Conservation (phyloP, 2,797 vertebrate species). For the Numenius phaeopus region DNA sequence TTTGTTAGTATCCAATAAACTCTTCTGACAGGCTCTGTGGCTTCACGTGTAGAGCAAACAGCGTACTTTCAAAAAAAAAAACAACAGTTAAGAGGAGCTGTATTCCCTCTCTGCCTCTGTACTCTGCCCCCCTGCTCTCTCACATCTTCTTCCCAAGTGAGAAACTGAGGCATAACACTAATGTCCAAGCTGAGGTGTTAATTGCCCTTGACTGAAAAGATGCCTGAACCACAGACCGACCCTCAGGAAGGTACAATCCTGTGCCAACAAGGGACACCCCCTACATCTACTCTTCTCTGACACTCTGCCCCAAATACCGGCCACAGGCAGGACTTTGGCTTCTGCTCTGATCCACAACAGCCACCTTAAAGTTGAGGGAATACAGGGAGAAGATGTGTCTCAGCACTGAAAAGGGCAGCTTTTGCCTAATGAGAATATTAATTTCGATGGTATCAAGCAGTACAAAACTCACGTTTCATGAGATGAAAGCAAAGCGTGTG, state of each 20-base stretch:
- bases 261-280: not conserved
- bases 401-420: not conserved
- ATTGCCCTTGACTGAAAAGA: not conserved
- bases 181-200: not conserved
- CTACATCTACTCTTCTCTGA: not conserved
- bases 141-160: not conserved
- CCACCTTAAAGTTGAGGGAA: not conserved
- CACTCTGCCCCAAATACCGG: not conserved
- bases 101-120: not conserved
- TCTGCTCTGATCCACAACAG: not conserved
- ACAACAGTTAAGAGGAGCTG: not conserved
- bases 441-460: not conserved
- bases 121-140: not conserved
- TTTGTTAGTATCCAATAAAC: not conserved
- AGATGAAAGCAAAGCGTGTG: not conserved
- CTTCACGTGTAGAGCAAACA: not conserved
- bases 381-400: accelerated
- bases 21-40: not conserved
- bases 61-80: not conserved
- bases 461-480: not conserved
- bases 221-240: not conserved
- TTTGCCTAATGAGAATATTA: not conserved
- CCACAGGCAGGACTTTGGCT: not conserved
- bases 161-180: not conserved
- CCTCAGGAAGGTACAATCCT: not conserved